Conservation (phyloP, 2,113 vertebrate genomes). For the Ictalurus punctatus region DNA sequence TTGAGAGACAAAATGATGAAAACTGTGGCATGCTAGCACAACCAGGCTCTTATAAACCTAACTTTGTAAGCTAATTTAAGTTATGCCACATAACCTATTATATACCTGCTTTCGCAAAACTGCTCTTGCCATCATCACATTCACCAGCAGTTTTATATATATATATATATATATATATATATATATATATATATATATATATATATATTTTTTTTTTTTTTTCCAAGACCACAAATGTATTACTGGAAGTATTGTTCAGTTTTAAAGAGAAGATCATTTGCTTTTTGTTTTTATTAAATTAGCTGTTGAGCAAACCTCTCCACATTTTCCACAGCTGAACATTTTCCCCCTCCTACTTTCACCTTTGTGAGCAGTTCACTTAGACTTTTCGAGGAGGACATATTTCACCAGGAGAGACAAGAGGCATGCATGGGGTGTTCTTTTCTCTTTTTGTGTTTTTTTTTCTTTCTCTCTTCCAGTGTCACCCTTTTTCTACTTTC, state of each 20-base stretch:
- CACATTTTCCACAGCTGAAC: neutral
- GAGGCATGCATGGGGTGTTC: slow-evolving; percentile 49
- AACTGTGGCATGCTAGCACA: neutral
- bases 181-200: too few relatives aligned
- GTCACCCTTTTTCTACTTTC: slow-evolving; percentile 42
- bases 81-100: neutral
- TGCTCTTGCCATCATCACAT: neutral
- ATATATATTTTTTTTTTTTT: too few relatives aligned
- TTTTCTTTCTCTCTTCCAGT: slow-evolving; percentile 40
- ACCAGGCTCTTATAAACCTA: neutral
- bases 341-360: slow-evolving; percentile 34
- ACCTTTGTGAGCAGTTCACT: slow-evolving; percentile 34
- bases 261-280: neutral
- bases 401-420: slow-evolving; percentile 50
- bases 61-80: neutral
- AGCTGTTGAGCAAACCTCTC: slow-evolving; percentile 5
- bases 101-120: neutral
- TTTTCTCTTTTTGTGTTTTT: slow-evolving; percentile 42
- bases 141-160: neutral
- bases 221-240: neutral
- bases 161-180: too few relatives aligned
- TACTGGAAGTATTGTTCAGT: neutral
- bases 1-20: neutral
- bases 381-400: slow-evolving; percentile 34
- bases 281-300: neutral